Evolutionary conservation across 2,888 invertebrate species (phyloP).

Genomic region (Diaprepes abbreviatus): DNA sequence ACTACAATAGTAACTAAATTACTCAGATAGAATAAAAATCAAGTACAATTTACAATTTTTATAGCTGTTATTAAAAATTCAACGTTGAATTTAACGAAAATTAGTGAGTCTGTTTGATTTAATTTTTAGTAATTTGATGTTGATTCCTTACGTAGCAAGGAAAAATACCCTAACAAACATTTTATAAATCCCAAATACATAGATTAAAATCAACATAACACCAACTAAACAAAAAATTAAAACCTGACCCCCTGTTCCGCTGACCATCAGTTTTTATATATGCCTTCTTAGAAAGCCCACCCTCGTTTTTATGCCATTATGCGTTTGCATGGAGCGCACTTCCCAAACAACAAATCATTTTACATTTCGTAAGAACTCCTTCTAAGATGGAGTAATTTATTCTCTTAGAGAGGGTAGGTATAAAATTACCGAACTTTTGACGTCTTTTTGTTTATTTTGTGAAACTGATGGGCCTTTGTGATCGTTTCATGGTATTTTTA

Average conservation of each 20-base stretch:
- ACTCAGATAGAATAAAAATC: too few species aligned
- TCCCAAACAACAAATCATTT: conserved; percentile 63
- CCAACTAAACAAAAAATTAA: neutral
- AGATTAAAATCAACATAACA: too few species aligned
- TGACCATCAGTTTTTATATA: conserved; percentile 27
- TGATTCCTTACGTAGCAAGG: too few species aligned
- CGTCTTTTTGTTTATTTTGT: conserved; percentile 26
- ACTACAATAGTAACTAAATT: too few species aligned
- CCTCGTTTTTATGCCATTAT: conserved; percentile 64
- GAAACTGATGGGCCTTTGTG: neutral
- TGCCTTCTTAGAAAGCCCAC: conserved; percentile 62
- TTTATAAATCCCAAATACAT: too few species aligned
- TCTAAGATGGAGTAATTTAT: conserved; percentile 29
- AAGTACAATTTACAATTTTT: too few species aligned
- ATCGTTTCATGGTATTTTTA: neutral
- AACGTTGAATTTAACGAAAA: too few species aligned
- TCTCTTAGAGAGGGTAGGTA: conserved; percentile 3
- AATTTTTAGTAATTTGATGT: too few species aligned
- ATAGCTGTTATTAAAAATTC: too few species aligned
- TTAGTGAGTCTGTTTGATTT: too few species aligned
- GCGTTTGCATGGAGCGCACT: conserved; percentile 62
- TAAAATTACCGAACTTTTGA: neutral
- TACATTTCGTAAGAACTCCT: conserved; percentile 52
- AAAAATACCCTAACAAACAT: too few species aligned
- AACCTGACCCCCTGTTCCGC: conserved; percentile 25